Percentiles rank a stretch among this genome's conserved stretches.
These are phyloP conservation scores for Hippocampus mohnikei DNA, from an alignment of 2,113 vertebrate species.

Conservation along the genomic window DNA sequence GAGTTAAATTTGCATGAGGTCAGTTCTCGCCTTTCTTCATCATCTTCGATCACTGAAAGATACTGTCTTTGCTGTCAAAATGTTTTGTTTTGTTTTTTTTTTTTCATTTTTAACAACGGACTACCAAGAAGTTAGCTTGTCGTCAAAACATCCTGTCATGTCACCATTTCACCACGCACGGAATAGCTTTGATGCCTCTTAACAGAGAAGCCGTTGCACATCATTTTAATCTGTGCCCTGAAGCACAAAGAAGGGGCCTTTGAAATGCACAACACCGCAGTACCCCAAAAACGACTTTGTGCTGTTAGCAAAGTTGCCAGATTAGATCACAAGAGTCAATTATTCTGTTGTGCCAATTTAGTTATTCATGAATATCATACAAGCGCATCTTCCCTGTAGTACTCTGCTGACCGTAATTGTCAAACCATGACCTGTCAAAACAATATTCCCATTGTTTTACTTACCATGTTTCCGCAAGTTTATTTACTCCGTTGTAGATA, in stretches of 20 bases:
- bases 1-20: constrained; percentile 98
- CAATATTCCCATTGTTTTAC: too few species aligned
- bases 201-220: neutral
- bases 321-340: neutral
- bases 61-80: neutral
- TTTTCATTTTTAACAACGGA: neutral
- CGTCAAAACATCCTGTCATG: constrained; percentile 5
- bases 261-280: neutral
- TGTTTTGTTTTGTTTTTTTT: neutral
- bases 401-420: neutral
- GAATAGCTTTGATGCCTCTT: neutral
- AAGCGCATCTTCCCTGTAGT: neutral
- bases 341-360: neutral
- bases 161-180: neutral
- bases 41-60: constrained; percentile 5
- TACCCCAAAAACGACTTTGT: too few species aligned
- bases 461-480: neutral
- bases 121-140: neutral
- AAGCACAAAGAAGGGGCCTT: neutral
- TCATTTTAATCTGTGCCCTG: neutral
- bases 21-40: constrained; percentile 53
- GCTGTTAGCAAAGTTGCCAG: neutral
- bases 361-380: neutral
- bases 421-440: neutral
- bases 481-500: neutral